phyloP scores from a whole-genome alignment of 2,113 vertebrate species.

The Mus spicilegus region DNA sequence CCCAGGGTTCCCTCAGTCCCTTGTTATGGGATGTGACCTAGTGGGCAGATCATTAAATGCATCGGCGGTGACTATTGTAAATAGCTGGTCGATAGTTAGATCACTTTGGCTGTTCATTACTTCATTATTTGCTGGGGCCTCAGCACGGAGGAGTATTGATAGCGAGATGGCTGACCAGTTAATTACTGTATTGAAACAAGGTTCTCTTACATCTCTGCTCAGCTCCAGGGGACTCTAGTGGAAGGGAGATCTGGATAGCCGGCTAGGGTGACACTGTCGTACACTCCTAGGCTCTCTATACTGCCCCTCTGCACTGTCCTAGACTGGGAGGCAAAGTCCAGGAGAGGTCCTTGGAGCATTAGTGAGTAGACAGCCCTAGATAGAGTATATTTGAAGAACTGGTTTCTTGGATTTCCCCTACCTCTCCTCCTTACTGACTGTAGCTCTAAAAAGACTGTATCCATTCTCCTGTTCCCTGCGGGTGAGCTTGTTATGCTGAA shows the following conservation, averaged over 20 bases:
- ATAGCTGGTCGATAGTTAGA: constrained; percentile 89
- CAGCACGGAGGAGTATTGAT: constrained; percentile 79
- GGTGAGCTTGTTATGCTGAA: neutral
- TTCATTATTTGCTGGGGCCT: constrained; percentile 88
- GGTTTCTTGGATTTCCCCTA: neutral
- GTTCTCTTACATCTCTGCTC: constrained; percentile 65
- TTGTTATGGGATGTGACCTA: constrained; percentile 5
- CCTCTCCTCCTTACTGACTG: neutral
- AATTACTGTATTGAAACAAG: constrained; percentile 75
- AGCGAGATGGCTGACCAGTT: constrained; percentile 77
- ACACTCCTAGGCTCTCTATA: neutral
- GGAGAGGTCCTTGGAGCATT: neutral
- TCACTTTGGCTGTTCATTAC: constrained; percentile 93
- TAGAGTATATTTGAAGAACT: neutral
- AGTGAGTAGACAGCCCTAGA: neutral
- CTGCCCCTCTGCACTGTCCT: neutral
- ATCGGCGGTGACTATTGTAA: constrained; percentile 82
- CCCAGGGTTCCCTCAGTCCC: constrained; percentile 49
- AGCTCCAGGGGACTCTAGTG: constrained; percentile 59
- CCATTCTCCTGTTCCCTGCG: neutral
- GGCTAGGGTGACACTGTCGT: neutral
- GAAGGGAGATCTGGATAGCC: neutral
- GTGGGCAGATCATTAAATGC: neutral
- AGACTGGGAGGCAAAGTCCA: neutral
- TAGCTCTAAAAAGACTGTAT: neutral